A percentile compares a stretch with the other conserved stretches of the same genome.
These are phyloP conservation scores for Notothenia rossii DNA, from an alignment of 2,113 vertebrate genomes.

Conservation along the genomic window DNA sequence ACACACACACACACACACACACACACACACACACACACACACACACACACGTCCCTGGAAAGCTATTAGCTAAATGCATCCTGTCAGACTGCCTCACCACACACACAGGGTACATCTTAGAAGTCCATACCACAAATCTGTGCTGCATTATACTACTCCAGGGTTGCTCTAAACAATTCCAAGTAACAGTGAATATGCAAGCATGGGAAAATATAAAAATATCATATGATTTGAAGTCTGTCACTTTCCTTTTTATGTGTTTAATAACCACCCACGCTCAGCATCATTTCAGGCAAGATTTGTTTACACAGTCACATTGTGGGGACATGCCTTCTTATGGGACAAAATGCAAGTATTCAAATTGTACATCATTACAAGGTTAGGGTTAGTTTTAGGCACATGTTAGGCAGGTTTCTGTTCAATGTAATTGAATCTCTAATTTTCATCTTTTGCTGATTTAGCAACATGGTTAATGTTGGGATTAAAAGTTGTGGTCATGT, in stretches of 20 bases:
- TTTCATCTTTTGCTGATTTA: too few species aligned
- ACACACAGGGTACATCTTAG: too few species aligned
- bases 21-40: not conserved
- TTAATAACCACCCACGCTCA: slow-evolving; percentile 9
- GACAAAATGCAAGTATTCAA: too few species aligned
- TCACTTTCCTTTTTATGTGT: not conserved
- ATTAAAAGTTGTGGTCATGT: too few species aligned
- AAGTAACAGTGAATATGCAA: not conserved
- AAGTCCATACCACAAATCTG: slow-evolving; percentile 14
- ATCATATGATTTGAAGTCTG: slow-evolving; percentile 6
- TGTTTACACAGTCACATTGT: too few species aligned
- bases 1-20: not conserved
- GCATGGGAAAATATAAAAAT: not conserved
- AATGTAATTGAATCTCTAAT: too few species aligned
- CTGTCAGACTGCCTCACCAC: not conserved
- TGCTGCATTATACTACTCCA: slow-evolving; percentile 1
- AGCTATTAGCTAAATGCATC: slow-evolving; percentile 11
- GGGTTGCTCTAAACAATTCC: not conserved
- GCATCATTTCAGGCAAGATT: slow-evolving; percentile 9
- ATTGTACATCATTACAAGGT: too few species aligned
- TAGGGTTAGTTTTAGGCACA: too few species aligned
- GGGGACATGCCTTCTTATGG: too few species aligned
- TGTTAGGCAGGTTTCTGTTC: too few species aligned
- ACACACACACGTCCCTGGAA: slow-evolving; percentile 6
- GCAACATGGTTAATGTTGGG: too few species aligned